Conservation (phyloP, 1,140 invertebrate species). For the Meloidogyne floridensis region DNA sequence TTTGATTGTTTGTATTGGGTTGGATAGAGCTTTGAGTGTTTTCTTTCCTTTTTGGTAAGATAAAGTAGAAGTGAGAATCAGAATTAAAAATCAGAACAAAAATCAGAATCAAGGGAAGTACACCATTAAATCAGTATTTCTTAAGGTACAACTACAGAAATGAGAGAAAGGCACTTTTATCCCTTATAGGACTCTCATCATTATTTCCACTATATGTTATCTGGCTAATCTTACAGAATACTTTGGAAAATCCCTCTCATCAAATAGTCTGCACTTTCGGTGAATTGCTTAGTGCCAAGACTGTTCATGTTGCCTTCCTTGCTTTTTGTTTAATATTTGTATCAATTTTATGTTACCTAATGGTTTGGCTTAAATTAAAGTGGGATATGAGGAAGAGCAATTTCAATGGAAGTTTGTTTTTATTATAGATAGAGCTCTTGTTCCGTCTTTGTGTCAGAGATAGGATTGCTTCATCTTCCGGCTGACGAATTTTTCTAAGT, state of each 20-base stretch:
- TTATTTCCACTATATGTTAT: neutral
- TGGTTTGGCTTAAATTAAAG: neutral
- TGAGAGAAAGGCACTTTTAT: neutral
- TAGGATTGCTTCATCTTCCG: no score
- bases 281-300: neutral
- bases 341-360: neutral
- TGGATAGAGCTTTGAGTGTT: neutral
- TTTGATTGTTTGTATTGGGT: neutral
- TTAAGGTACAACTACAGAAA: neutral
- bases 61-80: neutral
- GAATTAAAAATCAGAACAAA: neutral
- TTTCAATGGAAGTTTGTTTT: neutral
- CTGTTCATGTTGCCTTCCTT: neutral
- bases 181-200: neutral
- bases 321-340: neutral
- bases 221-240: neutral
- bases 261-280: neutral
- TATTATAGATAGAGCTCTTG: no score
- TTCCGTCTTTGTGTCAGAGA: no score
- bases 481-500: no score
- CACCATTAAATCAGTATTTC: neutral
- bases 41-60: neutral
- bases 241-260: neutral
- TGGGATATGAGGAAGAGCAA: neutral
- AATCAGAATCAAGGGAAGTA: no score